phyloP scores from a whole-genome alignment of 2,888 invertebrate species.

The Yponomeuta sedellus region DNA sequence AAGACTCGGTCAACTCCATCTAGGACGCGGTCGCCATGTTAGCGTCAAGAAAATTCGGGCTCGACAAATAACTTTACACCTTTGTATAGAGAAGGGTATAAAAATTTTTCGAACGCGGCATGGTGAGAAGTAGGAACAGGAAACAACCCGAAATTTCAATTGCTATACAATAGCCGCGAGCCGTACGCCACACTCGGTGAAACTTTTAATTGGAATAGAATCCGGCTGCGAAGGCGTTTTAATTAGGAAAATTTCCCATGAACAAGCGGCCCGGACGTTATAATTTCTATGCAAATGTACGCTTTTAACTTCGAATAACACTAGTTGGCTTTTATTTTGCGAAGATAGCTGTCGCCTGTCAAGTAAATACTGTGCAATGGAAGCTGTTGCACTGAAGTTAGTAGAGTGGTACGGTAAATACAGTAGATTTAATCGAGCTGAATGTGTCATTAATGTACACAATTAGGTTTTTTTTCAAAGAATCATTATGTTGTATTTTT shows the following conservation, averaged over 20 bases:
- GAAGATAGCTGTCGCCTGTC: background rate
- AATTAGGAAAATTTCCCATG: slow-evolving; percentile 74
- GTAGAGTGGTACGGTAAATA: background rate
- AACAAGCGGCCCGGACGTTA: slow-evolving; percentile 62
- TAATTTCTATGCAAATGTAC: slow-evolving; percentile 74
- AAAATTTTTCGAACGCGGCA: too few relatives aligned
- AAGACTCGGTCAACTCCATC: too few relatives aligned
- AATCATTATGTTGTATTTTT: too few relatives aligned
- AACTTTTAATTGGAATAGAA: slow-evolving; percentile 75
- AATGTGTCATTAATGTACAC: too few relatives aligned
- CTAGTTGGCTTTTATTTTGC: slow-evolving; percentile 16
- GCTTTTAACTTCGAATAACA: slow-evolving; percentile 69
- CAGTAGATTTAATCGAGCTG: too few relatives aligned
- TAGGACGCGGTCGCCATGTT: too few relatives aligned
- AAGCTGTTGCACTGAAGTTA: background rate
- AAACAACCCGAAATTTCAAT: slow-evolving; percentile 37
- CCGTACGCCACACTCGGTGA: slow-evolving; percentile 36
- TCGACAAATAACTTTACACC: too few relatives aligned
- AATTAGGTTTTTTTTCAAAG: too few relatives aligned
- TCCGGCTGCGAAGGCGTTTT: slow-evolving; percentile 70
- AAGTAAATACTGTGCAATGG: background rate
- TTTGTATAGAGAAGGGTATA: too few relatives aligned
- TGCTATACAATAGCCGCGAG: slow-evolving; percentile 36
- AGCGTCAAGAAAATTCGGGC: too few relatives aligned
- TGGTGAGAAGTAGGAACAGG: too few relatives aligned